Evolutionary conservation across 2,888 invertebrate genomes (phyloP).

Genomic region (Cistogaster globosa): DNA sequence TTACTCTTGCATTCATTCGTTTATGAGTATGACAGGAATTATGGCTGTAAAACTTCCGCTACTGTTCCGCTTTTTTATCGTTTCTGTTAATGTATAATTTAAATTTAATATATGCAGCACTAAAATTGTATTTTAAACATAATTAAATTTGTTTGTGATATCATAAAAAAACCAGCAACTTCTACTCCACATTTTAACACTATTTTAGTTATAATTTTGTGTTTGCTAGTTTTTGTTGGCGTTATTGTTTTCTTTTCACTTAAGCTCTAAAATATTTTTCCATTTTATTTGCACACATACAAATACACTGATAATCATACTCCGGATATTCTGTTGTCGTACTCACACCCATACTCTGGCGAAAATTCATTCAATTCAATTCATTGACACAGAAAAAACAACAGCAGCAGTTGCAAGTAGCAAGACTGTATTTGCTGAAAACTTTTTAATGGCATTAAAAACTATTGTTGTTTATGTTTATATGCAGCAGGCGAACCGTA

Average conservation of each 20-base stretch:
- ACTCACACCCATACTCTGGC: conserved; percentile 44
- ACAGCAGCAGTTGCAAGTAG: conserved; percentile 30
- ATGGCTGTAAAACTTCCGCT: conserved; percentile 48
- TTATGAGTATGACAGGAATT: conserved; percentile 44
- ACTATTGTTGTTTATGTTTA: conserved; percentile 43
- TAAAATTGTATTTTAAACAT: conserved; percentile 53
- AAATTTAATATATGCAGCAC: conserved; percentile 63
- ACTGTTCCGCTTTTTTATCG: conserved; percentile 25
- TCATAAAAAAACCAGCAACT: conserved; percentile 24
- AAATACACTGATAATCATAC: conserved; percentile 32
- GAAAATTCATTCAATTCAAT: conserved; percentile 56
- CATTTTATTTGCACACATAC: conserved; percentile 41
- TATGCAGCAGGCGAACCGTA: conserved; percentile 38
- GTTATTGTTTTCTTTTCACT: conserved; percentile 25
- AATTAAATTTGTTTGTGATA: conserved; percentile 52
- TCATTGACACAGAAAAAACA: conserved; percentile 59
- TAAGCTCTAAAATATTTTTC: conserved; percentile 53
- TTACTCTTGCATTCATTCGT: not conserved
- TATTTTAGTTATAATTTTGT: conserved; percentile 34
- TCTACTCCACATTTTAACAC: conserved; percentile 50
- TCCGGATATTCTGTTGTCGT: conserved; percentile 18
- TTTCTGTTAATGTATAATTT: conserved; percentile 27
- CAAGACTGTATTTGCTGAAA: conserved; percentile 42
- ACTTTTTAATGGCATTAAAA: conserved; percentile 58
- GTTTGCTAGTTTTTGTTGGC: conserved; percentile 12